A percentile compares a stretch with the other conserved stretches of the same genome.
Conservation (phyloP, 2,797 vertebrate species). For the Pipistrellus pygmaeus region DNA sequence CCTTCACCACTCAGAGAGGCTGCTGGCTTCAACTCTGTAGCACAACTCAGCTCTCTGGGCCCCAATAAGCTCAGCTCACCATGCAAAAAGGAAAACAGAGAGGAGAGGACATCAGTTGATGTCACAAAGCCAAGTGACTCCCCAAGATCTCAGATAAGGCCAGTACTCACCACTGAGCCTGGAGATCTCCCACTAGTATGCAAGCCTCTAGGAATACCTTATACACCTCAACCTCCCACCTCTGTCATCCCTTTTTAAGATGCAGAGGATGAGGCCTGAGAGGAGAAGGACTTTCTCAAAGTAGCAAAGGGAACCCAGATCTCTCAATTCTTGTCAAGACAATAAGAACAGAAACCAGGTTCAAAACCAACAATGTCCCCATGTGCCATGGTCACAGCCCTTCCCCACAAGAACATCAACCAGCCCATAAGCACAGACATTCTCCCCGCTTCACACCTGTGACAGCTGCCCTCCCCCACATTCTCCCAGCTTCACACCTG, state of each 20-base stretch:
- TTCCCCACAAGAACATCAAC: neutral
- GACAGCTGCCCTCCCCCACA: neutral
- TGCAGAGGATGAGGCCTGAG: neutral
- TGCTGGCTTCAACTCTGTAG: neutral
- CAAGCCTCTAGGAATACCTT: neutral
- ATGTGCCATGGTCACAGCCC: neutral
- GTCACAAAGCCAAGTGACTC: neutral
- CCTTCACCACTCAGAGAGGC: neutral
- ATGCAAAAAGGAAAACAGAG: neutral
- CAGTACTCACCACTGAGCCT: neutral
- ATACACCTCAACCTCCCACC: neutral
- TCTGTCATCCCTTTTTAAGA: neutral
- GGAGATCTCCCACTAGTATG: neutral
- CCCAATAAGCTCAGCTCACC: neutral
- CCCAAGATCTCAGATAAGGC: neutral
- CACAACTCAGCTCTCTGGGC: neutral
- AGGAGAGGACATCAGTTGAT: neutral
- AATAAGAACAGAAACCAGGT: conserved; percentile 30
- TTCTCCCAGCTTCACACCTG: neutral
- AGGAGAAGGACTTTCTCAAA: neutral
- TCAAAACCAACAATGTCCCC: neutral
- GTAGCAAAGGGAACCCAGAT: neutral
- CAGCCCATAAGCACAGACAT: neutral
- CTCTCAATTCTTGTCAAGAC: neutral
- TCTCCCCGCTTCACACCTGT: neutral